Conservation (phyloP, 2,797 vertebrate species). For the Parauchenoglanis ngamensis region DNA sequence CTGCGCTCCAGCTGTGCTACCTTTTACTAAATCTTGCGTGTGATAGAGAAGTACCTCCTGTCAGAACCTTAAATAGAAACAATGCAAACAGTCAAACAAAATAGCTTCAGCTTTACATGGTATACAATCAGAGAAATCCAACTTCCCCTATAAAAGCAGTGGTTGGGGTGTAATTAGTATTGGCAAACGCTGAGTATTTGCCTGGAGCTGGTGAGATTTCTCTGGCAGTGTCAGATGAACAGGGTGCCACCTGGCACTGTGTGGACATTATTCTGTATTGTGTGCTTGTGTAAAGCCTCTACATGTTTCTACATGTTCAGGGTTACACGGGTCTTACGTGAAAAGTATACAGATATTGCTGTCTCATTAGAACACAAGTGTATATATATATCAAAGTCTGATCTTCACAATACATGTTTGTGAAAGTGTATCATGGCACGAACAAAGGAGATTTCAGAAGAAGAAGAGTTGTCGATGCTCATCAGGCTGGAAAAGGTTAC, state of each 20-base stretch:
- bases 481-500: too few species aligned
- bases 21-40: not conserved
- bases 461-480: too few species aligned
- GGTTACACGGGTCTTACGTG: not conserved
- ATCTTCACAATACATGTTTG: too few species aligned
- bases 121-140: constrained; percentile 2
- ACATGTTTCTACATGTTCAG: not conserved
- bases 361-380: not conserved
- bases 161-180: constrained; percentile 36
- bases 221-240: constrained; percentile 24
- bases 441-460: too few species aligned
- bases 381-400: not conserved
- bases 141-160: not conserved
- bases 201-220: constrained; percentile 30
- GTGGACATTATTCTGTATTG: not conserved
- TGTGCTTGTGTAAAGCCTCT: not conserved
- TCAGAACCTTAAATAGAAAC: not conserved
- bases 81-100: not conserved
- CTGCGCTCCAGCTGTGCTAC: not conserved
- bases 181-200: constrained; percentile 19
- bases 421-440: too few species aligned
- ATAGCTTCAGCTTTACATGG: not conserved
- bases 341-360: not conserved
- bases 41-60: not conserved
- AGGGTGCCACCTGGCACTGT: constrained; percentile 19